Evolutionary conservation across 2,113 vertebrate genomes (phyloP), one percentile per base, ranked within the genome.

Genomic region (Urocolius indicus): DNA sequence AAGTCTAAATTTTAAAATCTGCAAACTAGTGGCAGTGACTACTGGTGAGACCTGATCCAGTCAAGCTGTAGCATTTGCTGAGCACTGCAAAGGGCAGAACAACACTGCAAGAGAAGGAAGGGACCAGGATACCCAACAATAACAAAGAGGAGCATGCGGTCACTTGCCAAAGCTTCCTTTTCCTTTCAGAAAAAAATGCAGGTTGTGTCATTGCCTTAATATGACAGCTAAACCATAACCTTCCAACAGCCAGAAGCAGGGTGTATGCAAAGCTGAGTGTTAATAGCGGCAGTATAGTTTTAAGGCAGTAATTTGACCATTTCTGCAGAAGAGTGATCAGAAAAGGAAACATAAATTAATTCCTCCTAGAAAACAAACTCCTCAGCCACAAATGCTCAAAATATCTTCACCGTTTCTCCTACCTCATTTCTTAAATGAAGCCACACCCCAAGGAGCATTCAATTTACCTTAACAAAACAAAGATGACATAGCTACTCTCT

Each of bases 391-490:
- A 81, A 77, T 32, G 10, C 32, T 84, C n/a, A 69, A 88, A 88
- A 77, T 10, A 43, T 8, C 11, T 63, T 90, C 59, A 45, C 19
- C 0, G 2, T 66, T 86, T 52, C 36, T 86, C n/a, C 46, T 94
- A 21, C 43, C 24, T 67, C 24, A 58, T 55, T 87, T 84, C 69
- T 71, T 71, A 82, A 84, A 84, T 52, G 26, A 78, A 74, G 61
- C 20, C 32, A 43, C 21, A 51, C 34, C 32, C 19, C 24, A 54
- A 54, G 27, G 61, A 67, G 36, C 16, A 78, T 55, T 87, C 43
- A 51, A 59, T 78, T 84, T 84, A 55, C 49, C 38, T 52, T 84
- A 94, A 84, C 59, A 93, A 89, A 95, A 89, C 17, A 52, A 89
- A 84, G 38, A 7, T 0, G 32, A 22, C 71, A 63, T 38, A 55